Evolutionary conservation across 2,113 vertebrate genomes (phyloP).

Genomic region (Perca fluviatilis): DNA sequence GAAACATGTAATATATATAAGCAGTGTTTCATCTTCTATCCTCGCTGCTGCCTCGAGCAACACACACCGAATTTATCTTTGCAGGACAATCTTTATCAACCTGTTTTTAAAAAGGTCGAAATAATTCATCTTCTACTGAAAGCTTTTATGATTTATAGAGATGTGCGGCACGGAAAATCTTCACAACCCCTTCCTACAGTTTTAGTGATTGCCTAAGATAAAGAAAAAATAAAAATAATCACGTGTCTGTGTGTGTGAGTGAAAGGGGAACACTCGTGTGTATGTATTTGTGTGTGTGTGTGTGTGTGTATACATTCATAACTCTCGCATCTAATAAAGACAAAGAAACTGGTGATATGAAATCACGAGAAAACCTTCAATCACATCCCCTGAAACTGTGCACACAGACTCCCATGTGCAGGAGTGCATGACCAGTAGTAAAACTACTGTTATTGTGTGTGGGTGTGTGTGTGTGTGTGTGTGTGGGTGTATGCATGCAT

Average conservation of each 20-base stretch:
- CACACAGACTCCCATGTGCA: conserved; percentile 10
- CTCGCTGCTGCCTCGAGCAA: neutral
- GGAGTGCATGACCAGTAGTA: conserved; percentile 8
- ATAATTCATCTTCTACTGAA: neutral
- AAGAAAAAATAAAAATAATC: neutral
- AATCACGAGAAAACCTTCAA: neutral
- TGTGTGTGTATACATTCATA: no score
- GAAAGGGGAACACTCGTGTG: neutral
- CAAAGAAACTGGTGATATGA: neutral
- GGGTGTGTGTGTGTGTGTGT: conserved; percentile 36
- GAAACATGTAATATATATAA: no score
- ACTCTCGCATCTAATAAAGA: neutral
- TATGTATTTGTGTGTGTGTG: no score
- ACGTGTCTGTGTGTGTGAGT: conserved; percentile 5
- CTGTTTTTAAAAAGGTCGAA: neutral
- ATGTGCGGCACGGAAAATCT: no score
- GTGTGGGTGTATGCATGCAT: conserved; percentile 25
- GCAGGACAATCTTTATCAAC: neutral
- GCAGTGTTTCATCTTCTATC: neutral
- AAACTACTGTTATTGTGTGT: conserved; percentile 35
- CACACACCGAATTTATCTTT: neutral
- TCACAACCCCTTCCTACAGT: neutral
- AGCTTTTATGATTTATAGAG: no score
- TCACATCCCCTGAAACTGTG: neutral
- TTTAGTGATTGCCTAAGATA: neutral